Percentiles rank a stretch among this genome's conserved stretches.
Conservation (phyloP, 2,888 invertebrate genomes). For the Amaurobius ferox region DNA sequence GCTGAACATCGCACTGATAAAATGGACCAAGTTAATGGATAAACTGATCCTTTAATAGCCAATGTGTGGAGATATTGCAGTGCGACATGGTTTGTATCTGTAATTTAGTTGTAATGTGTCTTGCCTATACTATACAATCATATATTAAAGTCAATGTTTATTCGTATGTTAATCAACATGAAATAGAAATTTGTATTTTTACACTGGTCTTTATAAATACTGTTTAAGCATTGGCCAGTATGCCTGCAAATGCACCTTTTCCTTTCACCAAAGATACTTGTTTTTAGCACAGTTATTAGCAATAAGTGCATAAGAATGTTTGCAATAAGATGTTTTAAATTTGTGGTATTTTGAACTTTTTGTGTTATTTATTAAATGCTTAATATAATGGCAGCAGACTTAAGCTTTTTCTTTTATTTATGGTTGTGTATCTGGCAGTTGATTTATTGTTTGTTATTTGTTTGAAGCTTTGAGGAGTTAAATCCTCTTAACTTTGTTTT, state of each 20-base stretch:
- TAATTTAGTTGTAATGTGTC: constrained; percentile 66
- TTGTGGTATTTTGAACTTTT: constrained; percentile 41
- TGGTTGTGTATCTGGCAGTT: constrained; percentile 71
- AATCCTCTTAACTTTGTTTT: constrained; percentile 60
- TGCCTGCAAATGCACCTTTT: constrained; percentile 55
- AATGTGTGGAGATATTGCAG: constrained; percentile 34
- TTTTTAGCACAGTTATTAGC: constrained; percentile 56
- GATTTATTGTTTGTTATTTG: constrained; percentile 71
- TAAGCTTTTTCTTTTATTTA: constrained; percentile 63
- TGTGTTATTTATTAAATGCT: constrained; percentile 58
- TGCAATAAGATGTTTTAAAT: constrained; percentile 62
- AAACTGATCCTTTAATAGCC: constrained; percentile 54
- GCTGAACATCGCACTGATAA: constrained; percentile 61
- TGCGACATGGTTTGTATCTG: constrained; percentile 55
- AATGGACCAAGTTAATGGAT: constrained; percentile 57
- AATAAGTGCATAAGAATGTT: constrained; percentile 45
- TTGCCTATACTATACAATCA: constrained; percentile 72
- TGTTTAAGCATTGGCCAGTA: constrained; percentile 64
- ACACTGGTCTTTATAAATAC: constrained; percentile 67
- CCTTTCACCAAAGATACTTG: constrained; percentile 56
- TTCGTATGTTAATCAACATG: constrained; percentile 57
- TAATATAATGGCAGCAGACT: constrained; percentile 68
- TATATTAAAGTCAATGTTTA: constrained; percentile 68
- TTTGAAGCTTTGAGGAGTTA: constrained; percentile 46
- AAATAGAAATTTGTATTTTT: constrained; percentile 71